A percentile compares a stretch with the other conserved stretches of the same genome.
These are phyloP conservation scores for Alectoris magna DNA, from an alignment of 2,797 vertebrate species.

Conservation along the genomic window DNA sequence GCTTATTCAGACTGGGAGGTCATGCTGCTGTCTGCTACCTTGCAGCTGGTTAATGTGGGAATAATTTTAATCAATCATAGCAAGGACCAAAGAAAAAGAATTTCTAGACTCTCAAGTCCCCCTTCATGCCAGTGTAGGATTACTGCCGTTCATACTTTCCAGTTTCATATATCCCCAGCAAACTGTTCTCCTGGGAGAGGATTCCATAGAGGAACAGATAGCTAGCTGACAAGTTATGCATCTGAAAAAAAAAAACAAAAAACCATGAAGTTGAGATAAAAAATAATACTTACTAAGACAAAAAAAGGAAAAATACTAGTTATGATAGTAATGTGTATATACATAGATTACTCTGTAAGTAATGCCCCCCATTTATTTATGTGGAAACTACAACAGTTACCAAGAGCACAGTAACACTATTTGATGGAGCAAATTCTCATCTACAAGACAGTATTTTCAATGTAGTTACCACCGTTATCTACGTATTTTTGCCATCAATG, in stretches of 20 bases:
- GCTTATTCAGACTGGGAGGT: constrained; percentile 45
- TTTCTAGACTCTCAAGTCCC: background rate
- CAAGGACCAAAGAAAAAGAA: background rate
- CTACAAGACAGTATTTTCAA: too few relatives aligned
- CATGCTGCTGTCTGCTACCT: background rate
- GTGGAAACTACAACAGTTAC: too few relatives aligned
- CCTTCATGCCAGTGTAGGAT: background rate
- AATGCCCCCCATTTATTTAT: too few relatives aligned
- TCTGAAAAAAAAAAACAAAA: background rate
- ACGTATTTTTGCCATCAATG: too few relatives aligned
- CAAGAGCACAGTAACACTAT: too few relatives aligned
- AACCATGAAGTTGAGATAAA: background rate
- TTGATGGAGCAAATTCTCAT: too few relatives aligned
- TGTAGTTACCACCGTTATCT: too few relatives aligned
- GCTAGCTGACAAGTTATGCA: background rate
- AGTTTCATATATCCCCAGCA: background rate
- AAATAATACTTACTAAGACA: background rate
- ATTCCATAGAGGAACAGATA: background rate
- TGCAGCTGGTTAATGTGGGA: constrained; percentile 12
- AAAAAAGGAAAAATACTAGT: background rate
- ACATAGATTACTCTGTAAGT: too few relatives aligned
- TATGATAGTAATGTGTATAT: background rate
- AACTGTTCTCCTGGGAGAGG: constrained; percentile 11
- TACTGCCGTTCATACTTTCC: background rate
- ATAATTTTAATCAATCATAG: constrained; percentile 27